Percentiles rank a stretch among this genome's conserved stretches.
Conservation (phyloP, 37 sponge, comb jelly and placozoan species). For the Halisarca cf. caerulea region DNA sequence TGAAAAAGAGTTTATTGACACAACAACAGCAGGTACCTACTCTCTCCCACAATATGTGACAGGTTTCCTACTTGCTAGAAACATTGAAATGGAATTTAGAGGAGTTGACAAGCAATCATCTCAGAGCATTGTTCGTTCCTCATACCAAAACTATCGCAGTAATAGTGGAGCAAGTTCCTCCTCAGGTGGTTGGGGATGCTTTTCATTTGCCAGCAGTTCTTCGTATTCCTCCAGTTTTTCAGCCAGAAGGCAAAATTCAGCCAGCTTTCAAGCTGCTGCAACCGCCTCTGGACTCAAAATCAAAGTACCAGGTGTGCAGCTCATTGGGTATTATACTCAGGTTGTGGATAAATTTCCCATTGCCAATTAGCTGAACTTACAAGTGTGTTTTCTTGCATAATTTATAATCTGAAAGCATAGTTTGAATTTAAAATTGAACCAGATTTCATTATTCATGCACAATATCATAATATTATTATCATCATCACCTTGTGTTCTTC, state of each 20-base stretch:
- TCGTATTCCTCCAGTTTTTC: background rate
- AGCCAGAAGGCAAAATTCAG: background rate
- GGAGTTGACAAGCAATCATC: background rate
- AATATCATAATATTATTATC: too few species aligned
- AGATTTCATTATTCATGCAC: too few species aligned
- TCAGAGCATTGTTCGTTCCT: background rate
- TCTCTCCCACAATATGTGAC: conserved; percentile 12
- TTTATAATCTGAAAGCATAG: too few species aligned
- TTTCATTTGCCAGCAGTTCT: background rate
- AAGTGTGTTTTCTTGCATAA: too few species aligned
- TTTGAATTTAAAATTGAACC: too few species aligned
- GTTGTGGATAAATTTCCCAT: conserved; percentile 4
- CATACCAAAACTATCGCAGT: background rate
- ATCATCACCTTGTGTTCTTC: too few species aligned
- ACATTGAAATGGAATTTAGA: background rate
- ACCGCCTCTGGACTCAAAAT: conserved; percentile 15
- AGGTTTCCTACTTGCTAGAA: background rate
- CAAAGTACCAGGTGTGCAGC: conserved; percentile 1
- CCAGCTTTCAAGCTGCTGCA: background rate
- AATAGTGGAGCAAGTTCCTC: background rate
- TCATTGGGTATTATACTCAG: conserved; percentile 18
- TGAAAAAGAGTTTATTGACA: background rate
- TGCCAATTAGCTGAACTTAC: background rate
- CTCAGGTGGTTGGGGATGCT: conserved; percentile 8
- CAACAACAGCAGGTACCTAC: background rate